These are phyloP conservation scores for Delphinapterus leucas DNA, from an alignment of 2,113 vertebrate genomes.

Conservation along the genomic window DNA sequence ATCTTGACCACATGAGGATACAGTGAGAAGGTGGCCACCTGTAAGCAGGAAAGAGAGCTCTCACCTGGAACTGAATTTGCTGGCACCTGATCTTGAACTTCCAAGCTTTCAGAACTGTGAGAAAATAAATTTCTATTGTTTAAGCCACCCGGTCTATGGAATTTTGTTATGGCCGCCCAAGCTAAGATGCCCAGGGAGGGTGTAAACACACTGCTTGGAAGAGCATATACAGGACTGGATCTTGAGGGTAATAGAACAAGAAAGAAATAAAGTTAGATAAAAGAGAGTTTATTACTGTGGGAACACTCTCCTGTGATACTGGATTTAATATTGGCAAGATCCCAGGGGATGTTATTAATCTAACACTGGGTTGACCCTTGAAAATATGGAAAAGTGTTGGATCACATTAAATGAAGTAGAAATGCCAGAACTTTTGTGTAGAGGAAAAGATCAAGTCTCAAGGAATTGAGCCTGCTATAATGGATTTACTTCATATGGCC, in stretches of 20 bases:
- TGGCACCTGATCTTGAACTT: neutral
- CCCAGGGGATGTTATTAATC: neutral
- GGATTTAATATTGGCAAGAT: neutral
- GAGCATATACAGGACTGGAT: neutral
- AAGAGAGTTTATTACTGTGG: neutral
- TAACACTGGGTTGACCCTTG: neutral
- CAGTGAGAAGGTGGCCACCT: neutral
- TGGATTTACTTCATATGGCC: neutral
- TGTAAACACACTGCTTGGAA: neutral
- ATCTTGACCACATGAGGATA: neutral
- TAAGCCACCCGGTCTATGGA: neutral
- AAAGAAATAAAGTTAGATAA: neutral
- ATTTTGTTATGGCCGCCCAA: neutral
- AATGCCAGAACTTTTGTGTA: neutral
- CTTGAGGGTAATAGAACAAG: neutral
- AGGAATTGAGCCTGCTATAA: neutral
- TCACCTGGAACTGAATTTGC: neutral
- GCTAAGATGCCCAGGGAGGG: neutral
- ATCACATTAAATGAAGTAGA: neutral
- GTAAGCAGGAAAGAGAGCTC: neutral
- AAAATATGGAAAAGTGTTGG: neutral
- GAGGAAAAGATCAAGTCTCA: neutral
- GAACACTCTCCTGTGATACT: neutral
- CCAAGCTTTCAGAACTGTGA: neutral
- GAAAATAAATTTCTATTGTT: neutral